Evolutionary conservation across 2,113 vertebrate genomes (phyloP).

Genomic region (Scartelaos histophorus): DNA sequence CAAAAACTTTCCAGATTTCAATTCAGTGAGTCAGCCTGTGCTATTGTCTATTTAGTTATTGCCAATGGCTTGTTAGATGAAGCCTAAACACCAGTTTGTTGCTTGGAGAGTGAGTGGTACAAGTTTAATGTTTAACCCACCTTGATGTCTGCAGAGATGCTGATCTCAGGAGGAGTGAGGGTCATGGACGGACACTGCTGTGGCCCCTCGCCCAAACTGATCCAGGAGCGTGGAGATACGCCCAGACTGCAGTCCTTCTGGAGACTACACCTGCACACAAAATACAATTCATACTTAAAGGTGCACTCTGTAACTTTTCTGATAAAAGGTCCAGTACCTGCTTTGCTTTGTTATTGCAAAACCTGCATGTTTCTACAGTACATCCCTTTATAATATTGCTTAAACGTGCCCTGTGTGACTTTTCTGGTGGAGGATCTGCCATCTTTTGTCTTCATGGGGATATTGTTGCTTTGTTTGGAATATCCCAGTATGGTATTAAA

Average conservation of each 20-base stretch:
- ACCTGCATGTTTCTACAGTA: too few species aligned
- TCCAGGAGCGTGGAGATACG: constrained; percentile 83
- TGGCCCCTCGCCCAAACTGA: constrained; percentile 80
- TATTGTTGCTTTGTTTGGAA: too few species aligned
- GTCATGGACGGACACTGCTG: constrained; percentile 89
- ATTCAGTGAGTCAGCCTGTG: background rate
- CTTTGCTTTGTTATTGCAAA: too few species aligned
- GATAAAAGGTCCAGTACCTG: too few species aligned
- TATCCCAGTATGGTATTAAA: too few species aligned
- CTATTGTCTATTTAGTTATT: background rate
- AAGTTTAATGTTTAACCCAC: constrained; percentile 60
- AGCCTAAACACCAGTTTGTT: background rate
- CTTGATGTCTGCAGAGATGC: constrained; percentile 78
- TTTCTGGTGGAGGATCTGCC: too few species aligned
- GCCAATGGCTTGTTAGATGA: background rate
- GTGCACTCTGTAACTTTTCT: too few species aligned
- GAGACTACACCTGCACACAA: constrained; percentile 82
- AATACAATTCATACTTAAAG: constrained; percentile 4
- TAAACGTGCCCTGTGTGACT: too few species aligned
- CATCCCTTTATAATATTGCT: too few species aligned
- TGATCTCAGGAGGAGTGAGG: constrained; percentile 86
- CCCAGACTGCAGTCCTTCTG: constrained; percentile 84
- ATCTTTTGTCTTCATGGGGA: too few species aligned
- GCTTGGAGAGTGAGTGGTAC: background rate
- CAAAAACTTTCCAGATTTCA: background rate